phyloP scores from a whole-genome alignment of 2,888 invertebrate genomes.

The Cotesia congregata region DNA sequence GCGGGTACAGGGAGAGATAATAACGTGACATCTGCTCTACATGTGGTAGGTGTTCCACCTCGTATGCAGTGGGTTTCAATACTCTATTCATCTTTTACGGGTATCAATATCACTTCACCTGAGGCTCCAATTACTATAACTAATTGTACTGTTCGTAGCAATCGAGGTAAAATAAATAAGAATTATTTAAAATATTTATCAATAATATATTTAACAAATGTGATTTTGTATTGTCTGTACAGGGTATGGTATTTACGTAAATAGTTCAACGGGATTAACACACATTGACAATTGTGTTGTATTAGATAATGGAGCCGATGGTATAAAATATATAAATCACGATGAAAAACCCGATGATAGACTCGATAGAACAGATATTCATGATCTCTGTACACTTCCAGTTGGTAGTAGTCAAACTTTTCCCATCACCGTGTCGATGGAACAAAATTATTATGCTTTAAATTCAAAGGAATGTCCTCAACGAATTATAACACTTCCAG shows the following conservation, averaged over 20 bases:
- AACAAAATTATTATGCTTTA: conserved; percentile 82
- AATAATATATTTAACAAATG: background rate
- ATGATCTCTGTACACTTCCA: conserved; percentile 88
- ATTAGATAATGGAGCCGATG: conserved; percentile 90
- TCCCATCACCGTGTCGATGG: conserved; percentile 86
- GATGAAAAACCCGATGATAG: conserved; percentile 84
- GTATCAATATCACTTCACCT: conserved; percentile 89
- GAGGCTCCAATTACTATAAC: conserved; percentile 84
- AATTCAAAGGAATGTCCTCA: conserved; percentile 79
- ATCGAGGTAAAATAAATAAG: conserved; percentile 73
- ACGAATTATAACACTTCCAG: conserved; percentile 83
- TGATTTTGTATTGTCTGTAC: conserved; percentile 56
- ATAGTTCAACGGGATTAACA: conserved; percentile 87
- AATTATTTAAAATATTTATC: background rate
- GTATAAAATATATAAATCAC: conserved; percentile 87
- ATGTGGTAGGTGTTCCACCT: conserved; percentile 92
- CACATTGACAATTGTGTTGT: conserved; percentile 84
- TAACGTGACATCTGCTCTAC: conserved; percentile 86
- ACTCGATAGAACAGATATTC: conserved; percentile 81
- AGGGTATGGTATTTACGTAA: conserved; percentile 91
- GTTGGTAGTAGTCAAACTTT: conserved; percentile 88
- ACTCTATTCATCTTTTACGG: conserved; percentile 91
- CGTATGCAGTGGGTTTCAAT: conserved; percentile 87
- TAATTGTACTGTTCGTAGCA: conserved; percentile 86
- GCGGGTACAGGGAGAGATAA: conserved; percentile 88